phyloP scores from a whole-genome alignment of 2,797 vertebrate species.

The Enteromius trimaculatus region DNA sequence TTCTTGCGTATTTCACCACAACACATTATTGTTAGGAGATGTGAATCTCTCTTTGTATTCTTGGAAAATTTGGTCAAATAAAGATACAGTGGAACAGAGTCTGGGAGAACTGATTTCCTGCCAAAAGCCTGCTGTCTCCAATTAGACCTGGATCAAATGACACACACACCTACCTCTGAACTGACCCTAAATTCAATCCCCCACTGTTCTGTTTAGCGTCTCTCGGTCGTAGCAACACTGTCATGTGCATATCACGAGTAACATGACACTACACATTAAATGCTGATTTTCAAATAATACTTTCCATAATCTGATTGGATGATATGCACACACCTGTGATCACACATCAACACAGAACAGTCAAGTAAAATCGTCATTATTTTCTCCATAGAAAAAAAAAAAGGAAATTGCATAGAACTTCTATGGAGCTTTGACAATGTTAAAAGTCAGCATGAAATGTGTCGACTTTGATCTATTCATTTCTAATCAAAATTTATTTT shows the following conservation, averaged over 20 bases:
- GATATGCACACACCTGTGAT: not conserved
- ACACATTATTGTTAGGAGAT: not conserved
- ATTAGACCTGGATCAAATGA: slow-evolving; percentile 44
- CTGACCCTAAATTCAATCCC: slow-evolving; percentile 23
- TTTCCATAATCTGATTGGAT: not conserved
- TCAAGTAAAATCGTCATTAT: not conserved
- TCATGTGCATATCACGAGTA: slow-evolving; percentile 23
- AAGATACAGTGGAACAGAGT: not conserved
- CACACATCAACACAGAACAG: not conserved
- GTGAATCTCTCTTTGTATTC: not conserved
- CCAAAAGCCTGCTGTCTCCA: slow-evolving; percentile 27
- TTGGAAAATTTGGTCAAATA: not conserved
- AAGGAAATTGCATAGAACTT: not conserved
- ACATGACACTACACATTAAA: slow-evolving; percentile 12
- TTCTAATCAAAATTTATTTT: not conserved
- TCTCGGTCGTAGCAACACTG: not conserved
- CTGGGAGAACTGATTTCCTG: slow-evolving; percentile 15
- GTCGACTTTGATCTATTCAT: not conserved
- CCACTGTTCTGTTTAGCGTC: slow-evolving; percentile 27
- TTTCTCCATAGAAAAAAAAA: not conserved
- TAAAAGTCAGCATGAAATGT: not conserved
- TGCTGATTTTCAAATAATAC: not conserved
- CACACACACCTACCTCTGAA: slow-evolving; percentile 21
- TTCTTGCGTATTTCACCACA: not conserved
- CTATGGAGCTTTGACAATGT: not conserved